Base-by-base conservation (phyloP, 2,113 vertebrate genomes). In the Ageneiosus marmoratus region DNA sequence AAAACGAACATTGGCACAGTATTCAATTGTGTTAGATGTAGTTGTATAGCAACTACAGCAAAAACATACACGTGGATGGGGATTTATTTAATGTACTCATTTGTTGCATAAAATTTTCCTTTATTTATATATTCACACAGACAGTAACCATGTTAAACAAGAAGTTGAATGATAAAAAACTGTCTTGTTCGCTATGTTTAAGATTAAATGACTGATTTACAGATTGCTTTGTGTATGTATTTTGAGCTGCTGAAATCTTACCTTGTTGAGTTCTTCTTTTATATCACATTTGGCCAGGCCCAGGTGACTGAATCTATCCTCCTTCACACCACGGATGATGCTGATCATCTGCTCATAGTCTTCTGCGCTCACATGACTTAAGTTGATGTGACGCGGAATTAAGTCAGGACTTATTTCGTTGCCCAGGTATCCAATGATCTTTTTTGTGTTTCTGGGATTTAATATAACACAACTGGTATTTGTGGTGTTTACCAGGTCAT, bases 261-360 rank as follows among this genome's bases (percentile, higher is more conserved):
- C 98, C 96, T 99, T 96, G 86, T 98, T 90, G 81, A 99, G 95
- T 84, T 99, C 98, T 55, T 95, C 94, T 92, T 96, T 94, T 53
- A 98, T 96, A 88, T 92, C 92, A 89, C 98, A 99, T 86, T 92
- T 83, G 4, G 94, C 94, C 85, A 99, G 92, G 37, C 94, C 94
- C 37, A 99, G 95, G 15, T 72, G 83, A 8, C 80, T 20, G 90
- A 94, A 98, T 32, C 96, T 90, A 6, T 91, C 90, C 91, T 97
- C 95, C 88, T 94, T 95, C 81, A 95, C 95, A 65, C 90, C 90
- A 53, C 86, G 90, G 91, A 99, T 93, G 86, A 96, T 91, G 27
- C 91, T 91, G 55, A 95, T 97, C 89, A 98, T 94, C 90, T 95
- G 89, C 79, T 92, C 91, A 91, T 99, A 99, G 93, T 98, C 96